Conservation (phyloP, 2,888 invertebrate species). For the Macropis europaea region DNA sequence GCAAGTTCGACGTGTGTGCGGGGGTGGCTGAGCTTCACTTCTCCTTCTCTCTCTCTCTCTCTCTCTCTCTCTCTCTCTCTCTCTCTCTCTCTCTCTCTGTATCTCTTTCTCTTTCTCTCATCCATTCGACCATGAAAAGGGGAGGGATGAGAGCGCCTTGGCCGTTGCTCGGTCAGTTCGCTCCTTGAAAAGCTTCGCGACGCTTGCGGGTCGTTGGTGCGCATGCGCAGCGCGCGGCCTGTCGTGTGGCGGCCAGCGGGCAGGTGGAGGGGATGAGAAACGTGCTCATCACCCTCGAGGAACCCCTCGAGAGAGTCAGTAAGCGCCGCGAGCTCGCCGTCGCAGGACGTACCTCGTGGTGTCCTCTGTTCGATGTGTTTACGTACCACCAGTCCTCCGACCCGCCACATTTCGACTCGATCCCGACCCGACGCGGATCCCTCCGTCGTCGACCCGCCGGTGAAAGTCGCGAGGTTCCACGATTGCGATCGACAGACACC, state of each 20-base stretch:
- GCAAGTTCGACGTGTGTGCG: constrained; percentile 49
- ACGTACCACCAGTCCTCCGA: background rate
- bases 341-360: constrained; percentile 55
- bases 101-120: constrained; percentile 20
- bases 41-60: constrained; percentile 19
- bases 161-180: constrained; percentile 52
- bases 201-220: constrained; percentile 28
- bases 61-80: constrained; percentile 19
- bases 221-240: constrained; percentile 59
- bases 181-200: constrained; percentile 52
- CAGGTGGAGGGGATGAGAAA: constrained; percentile 68
- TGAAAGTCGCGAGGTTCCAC: too few species aligned
- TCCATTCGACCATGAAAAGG: background rate
- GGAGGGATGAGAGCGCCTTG: too few species aligned
- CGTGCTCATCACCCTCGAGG: constrained; percentile 69
- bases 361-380: constrained; percentile 1
- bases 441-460: background rate
- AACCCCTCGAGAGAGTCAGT: constrained; percentile 69
- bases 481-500: too few species aligned
- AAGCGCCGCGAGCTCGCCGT: constrained; percentile 74
- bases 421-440: too few species aligned
- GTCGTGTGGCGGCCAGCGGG: constrained; percentile 25
- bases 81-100: constrained; percentile 9
- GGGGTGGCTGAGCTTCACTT: constrained; percentile 39
- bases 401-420: constrained; percentile 2